Percentiles rank a stretch among this genome's conserved stretches.
These are phyloP conservation scores for Hyperoplus lanceolatus DNA, from an alignment of 2,797 vertebrate genomes.

Conservation along the genomic window DNA sequence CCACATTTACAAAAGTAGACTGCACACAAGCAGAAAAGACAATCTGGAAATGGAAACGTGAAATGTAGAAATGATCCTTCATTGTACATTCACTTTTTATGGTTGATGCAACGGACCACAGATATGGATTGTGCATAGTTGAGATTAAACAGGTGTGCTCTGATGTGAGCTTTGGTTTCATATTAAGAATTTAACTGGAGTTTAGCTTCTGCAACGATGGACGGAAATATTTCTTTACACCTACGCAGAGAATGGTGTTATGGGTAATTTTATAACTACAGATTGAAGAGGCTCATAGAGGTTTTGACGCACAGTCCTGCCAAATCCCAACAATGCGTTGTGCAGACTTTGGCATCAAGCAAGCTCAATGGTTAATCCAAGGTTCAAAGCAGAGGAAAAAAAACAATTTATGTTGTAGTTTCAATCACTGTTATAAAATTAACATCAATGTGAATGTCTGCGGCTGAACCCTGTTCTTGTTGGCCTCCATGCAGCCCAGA, in stretches of 20 bases:
- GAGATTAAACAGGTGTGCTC: not conserved
- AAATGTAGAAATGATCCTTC: not conserved
- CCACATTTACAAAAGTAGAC: slow-evolving; percentile 9
- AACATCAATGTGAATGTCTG: not conserved
- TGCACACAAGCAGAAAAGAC: not conserved
- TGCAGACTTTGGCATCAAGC: not conserved
- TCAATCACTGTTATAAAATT: too few relatives aligned
- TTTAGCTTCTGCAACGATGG: slow-evolving; percentile 5
- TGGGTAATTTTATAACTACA: not conserved
- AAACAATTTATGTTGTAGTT: not conserved
- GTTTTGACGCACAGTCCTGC: not conserved
- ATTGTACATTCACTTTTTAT: not conserved
- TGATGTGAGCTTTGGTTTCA: not conserved
- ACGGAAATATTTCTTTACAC: not conserved
- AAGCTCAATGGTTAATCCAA: not conserved
- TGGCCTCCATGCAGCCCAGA: not conserved
- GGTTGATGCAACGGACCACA: not conserved
- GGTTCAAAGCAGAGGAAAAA: not conserved
- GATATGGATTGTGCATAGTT: not conserved
- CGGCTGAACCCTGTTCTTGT: not conserved
- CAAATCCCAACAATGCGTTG: not conserved
- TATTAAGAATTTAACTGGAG: not conserved
- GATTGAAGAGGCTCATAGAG: not conserved
- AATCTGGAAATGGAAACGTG: not conserved
- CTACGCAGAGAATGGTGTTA: not conserved